Evolutionary conservation across 2,888 invertebrate species (phyloP), one percentile per base, ranked within the genome.

Genomic region (Ommatoiulus sabulosus): DNA sequence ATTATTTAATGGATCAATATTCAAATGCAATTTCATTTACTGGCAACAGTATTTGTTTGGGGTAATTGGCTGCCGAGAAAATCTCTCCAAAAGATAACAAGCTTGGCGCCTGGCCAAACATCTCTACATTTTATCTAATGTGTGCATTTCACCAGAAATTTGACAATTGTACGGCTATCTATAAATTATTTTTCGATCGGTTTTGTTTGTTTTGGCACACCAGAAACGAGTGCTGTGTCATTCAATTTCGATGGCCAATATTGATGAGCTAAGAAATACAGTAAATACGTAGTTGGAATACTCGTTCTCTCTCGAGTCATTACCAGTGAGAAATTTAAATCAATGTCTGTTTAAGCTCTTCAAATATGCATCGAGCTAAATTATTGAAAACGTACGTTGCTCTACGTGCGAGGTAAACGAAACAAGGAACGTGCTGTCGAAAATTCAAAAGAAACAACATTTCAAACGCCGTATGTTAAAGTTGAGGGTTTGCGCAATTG

Each of bases 21-120:
- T 63, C 63, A 63, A 63, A 63, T n/a, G n/a, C 63, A 63, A 63
- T 63, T 63, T 63, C 63, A 63, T 63, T 63, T 63, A 63, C 63
- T 63, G 63, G 63, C 63, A n/a, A 20, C 63, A 63, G n/a, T 63
- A 63, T 63, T 63, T 63, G 63, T 63, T 63, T 63, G 63, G 63
- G 63, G 20, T 63, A 63, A 63, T 63, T 63, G 63, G 63, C 63
- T 63, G 63, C 63, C 17, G 3, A 63, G 63, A 17, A 63, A 63
- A 63, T 63, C 63, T n/a, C 17, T 63, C 63, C 63, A 63, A 17
- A n/a, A n/a, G n/a, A n/a, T 63, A n/a, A n/a, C 63, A n/a, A n/a
- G 63, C 12, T n/a, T 63, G 63, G 63, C 63, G 17, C 63, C 7
- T 4, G 63, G 63, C 63, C 63, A 63, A n/a, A n/a, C 63, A 63